Conservation (phyloP, 1,140 invertebrate species). For the Centruroides vittatus region DNA sequence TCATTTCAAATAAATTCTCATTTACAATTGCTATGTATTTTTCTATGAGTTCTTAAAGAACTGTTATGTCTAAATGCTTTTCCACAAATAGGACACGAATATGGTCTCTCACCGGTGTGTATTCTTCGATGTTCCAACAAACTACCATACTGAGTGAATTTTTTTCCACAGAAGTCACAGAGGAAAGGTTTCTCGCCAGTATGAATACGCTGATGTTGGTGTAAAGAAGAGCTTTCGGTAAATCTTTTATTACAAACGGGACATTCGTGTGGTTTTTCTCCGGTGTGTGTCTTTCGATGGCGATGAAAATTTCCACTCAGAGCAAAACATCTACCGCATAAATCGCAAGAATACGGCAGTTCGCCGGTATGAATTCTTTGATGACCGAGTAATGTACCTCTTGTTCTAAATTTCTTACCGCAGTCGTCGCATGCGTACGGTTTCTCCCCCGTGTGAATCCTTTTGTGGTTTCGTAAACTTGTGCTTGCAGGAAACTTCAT, state of each 20-base stretch:
- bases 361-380: slow-evolving; percentile 39
- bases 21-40: too few species aligned
- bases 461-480: slow-evolving; percentile 28
- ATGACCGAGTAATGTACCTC: slow-evolving; percentile 41
- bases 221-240: slow-evolving; percentile 34
- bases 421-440: slow-evolving; percentile 31
- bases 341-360: slow-evolving; percentile 38
- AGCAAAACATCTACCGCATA: slow-evolving; percentile 33
- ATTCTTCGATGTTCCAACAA: slow-evolving; percentile 26
- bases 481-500: slow-evolving; percentile 1
- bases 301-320: slow-evolving; percentile 35
- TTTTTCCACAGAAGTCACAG: slow-evolving; percentile 40
- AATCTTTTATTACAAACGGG: slow-evolving; percentile 19
- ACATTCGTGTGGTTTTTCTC: slow-evolving; percentile 37
- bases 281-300: slow-evolving; percentile 34
- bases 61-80: too few species aligned
- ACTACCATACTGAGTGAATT: slow-evolving; percentile 34
- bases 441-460: slow-evolving; percentile 32
- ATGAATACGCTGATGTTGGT: slow-evolving; percentile 41
- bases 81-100: slow-evolving; percentile 30
- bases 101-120: slow-evolving; percentile 32
- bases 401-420: slow-evolving; percentile 20
- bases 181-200: slow-evolving; percentile 39
- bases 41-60: too few species aligned
- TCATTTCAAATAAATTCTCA: too few species aligned